phyloP scores from a whole-genome alignment of 2,797 vertebrate genomes.

The Telmatherina bonti region DNA sequence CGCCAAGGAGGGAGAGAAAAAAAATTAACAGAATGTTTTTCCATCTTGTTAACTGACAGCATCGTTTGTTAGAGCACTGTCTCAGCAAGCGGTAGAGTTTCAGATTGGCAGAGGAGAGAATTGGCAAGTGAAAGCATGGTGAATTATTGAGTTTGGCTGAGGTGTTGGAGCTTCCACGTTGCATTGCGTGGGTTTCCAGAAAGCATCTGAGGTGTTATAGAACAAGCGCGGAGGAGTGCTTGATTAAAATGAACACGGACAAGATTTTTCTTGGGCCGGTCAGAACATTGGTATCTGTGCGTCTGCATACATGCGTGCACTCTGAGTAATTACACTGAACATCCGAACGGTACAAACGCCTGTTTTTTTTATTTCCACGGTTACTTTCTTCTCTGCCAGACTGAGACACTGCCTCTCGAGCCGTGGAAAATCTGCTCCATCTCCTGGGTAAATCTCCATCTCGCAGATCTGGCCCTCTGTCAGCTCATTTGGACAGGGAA shows the following conservation, averaged over 20 bases:
- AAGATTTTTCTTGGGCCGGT: constrained; percentile 54
- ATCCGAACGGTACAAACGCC: constrained; percentile 59
- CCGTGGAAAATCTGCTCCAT: constrained; percentile 76
- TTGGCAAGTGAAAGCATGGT: constrained; percentile 75
- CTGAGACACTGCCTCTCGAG: constrained; percentile 65
- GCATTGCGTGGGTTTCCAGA: constrained; percentile 73
- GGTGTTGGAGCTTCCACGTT: constrained; percentile 67
- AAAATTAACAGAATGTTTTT: constrained; percentile 84
- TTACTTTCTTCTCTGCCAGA: constrained; percentile 60
- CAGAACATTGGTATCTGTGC: constrained; percentile 59
- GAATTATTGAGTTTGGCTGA: constrained; percentile 79
- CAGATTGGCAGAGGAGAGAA: constrained; percentile 71
- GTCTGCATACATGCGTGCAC: constrained; percentile 43
- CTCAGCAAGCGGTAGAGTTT: constrained; percentile 72
- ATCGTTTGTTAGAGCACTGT: constrained; percentile 80
- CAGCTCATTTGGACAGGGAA: constrained; percentile 92
- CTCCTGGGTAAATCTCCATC: constrained; percentile 82
- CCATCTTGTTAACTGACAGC: constrained; percentile 85
- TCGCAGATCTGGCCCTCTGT: constrained; percentile 88
- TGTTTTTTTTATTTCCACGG: constrained; percentile 59
- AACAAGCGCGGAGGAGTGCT: constrained; percentile 65
- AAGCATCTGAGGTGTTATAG: constrained; percentile 75
- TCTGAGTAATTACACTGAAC: constrained; percentile 59
- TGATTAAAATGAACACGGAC: constrained; percentile 69
- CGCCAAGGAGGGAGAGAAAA: constrained; percentile 57